phyloP scores from a whole-genome alignment of 2,797 vertebrate species.

The Setipinna tenuifilis region DNA sequence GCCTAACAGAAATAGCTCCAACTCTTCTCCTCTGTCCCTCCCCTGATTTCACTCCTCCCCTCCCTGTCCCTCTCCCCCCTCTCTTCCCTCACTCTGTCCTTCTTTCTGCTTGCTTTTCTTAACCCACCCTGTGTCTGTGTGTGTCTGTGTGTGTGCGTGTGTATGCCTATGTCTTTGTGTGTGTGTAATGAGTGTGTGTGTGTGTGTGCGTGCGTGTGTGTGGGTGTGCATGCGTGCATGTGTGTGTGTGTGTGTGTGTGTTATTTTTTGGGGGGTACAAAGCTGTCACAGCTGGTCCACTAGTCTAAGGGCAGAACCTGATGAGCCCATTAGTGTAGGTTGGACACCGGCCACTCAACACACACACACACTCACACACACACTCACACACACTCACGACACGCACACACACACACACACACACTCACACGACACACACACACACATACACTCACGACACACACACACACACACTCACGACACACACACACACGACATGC shows the following conservation, averaged over 20 bases:
- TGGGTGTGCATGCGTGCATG: no score
- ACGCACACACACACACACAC: conserved; percentile 1
- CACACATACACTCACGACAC: not conserved
- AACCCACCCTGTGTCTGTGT: no score
- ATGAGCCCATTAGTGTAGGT: not conserved
- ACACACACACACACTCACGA: not conserved
- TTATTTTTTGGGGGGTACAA: no score
- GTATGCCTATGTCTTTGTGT: no score
- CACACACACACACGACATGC: not conserved
- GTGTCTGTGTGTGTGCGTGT: no score
- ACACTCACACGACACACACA: not conserved
- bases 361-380: conserved; percentile 11
- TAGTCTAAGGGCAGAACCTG: not conserved
- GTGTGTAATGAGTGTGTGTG: no score
- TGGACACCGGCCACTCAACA: not conserved
- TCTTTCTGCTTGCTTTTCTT: not conserved
- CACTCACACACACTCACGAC: not conserved
- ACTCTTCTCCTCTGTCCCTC: not conserved
- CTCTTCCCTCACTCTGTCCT: not conserved
- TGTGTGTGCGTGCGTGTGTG: no score
- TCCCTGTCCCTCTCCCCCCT: no score
- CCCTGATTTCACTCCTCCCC: no score
- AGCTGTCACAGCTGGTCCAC: not conserved
- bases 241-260: no score
- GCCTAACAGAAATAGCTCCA: not conserved